These are phyloP conservation scores for Oryctes rhinoceros DNA, from an alignment of 1,140 invertebrate species.

Conservation along the genomic window DNA sequence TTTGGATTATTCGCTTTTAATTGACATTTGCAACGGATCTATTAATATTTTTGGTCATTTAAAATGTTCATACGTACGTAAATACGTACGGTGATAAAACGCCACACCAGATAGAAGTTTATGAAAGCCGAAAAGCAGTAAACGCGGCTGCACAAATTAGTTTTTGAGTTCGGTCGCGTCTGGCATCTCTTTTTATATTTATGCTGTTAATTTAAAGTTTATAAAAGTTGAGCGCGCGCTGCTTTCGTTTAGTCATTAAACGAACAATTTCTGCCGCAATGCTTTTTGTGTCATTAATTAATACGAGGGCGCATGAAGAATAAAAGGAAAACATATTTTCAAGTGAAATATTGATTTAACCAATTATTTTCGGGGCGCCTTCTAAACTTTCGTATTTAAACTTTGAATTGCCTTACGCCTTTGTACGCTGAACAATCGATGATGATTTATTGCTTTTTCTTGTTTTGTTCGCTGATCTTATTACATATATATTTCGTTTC, in stretches of 20 bases:
- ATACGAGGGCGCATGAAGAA: constrained; percentile 22
- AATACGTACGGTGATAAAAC: constrained; percentile 7
- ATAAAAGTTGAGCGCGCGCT: constrained; percentile 26
- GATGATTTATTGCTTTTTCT: constrained; percentile 1
- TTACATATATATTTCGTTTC: neutral
- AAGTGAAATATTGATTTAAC: constrained; percentile 33
- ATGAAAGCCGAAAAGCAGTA: constrained; percentile 27
- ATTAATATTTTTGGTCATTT: neutral
- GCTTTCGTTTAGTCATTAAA: constrained; percentile 37
- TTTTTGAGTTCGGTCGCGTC: constrained; percentile 25
- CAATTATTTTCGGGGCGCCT: constrained; percentile 22
- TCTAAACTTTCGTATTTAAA: constrained; percentile 32
- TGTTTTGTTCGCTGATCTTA: neutral
- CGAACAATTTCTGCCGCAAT: constrained; percentile 35
- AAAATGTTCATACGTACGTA: neutral
- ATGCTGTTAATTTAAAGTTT: constrained; percentile 38
- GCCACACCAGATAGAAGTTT: neutral
- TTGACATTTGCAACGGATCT: too few relatives aligned
- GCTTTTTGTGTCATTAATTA: constrained; percentile 37
- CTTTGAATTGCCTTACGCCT: constrained; percentile 20
- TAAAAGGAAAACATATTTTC: constrained; percentile 38
- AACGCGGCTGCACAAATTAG: constrained; percentile 23
- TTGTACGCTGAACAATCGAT: constrained; percentile 1
- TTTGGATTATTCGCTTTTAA: too few relatives aligned
- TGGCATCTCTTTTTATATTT: constrained; percentile 36